Conservation (phyloP, 2,797 vertebrate genomes). For the Semaprochilodus insignis region DNA sequence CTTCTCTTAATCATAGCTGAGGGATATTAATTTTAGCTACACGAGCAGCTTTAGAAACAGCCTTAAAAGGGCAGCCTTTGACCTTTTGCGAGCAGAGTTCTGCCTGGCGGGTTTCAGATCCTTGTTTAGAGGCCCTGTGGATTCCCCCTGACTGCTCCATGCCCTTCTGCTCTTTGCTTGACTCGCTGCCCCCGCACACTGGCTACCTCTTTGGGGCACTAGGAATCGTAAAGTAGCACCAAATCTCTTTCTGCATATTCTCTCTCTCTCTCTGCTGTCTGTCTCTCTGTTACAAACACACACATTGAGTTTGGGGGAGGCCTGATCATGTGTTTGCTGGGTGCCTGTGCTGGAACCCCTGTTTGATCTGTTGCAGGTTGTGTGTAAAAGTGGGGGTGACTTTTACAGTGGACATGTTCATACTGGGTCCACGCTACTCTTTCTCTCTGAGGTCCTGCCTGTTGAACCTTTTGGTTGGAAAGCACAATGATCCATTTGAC, state of each 20-base stretch:
- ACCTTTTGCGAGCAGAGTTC: conserved; percentile 59
- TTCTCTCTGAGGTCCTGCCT: too few species aligned
- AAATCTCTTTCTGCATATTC: neutral
- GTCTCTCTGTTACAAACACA: neutral
- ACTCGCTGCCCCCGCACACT: conserved; percentile 32
- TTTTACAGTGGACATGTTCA: too few species aligned
- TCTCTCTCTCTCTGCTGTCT: neutral
- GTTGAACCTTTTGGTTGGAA: too few species aligned
- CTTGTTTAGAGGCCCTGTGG: conserved; percentile 57
- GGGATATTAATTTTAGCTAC: conserved; percentile 31
- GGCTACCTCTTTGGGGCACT: conserved; percentile 21
- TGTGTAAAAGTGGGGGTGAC: too few species aligned
- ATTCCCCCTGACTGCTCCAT: conserved; percentile 49
- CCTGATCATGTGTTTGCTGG: too few species aligned
- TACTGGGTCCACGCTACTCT: too few species aligned
- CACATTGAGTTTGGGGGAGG: too few species aligned
- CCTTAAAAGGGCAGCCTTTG: conserved; percentile 55
- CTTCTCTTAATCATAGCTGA: conserved; percentile 33
- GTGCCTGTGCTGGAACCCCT: too few species aligned
- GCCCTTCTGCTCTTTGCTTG: conserved; percentile 43
- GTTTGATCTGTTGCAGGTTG: too few species aligned
- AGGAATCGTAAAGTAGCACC: conserved; percentile 1
- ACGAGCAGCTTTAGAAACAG: conserved; percentile 27
- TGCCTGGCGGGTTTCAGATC: conserved; percentile 60
- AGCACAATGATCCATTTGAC: too few species aligned